phyloP scores from a whole-genome alignment of 2,113 vertebrate species.

The Sinocyclocheilus maitianheensis region DNA sequence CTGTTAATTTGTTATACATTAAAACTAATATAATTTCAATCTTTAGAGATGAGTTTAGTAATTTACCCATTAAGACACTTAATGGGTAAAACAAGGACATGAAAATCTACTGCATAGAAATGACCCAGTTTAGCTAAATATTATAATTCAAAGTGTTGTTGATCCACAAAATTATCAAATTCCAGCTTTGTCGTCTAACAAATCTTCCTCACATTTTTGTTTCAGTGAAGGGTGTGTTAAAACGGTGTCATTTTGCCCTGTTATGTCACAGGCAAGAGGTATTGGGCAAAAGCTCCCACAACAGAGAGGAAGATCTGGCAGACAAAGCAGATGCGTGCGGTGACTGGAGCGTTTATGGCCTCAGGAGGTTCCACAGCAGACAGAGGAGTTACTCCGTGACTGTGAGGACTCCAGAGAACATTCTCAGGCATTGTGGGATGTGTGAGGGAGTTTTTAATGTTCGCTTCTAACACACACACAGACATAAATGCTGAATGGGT shows the following conservation, averaged over 20 bases:
- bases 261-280: conserved; percentile 32
- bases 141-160: conserved; percentile 7
- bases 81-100: background rate
- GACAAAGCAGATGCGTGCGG: conserved; percentile 9
- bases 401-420: conserved; percentile 20
- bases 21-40: background rate
- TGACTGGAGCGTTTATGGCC: conserved; percentile 26
- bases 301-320: conserved; percentile 28
- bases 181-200: background rate
- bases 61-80: background rate
- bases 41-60: background rate
- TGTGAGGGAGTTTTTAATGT: conserved; percentile 33
- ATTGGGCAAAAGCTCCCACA: conserved; percentile 6
- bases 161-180: background rate
- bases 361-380: conserved; percentile 47
- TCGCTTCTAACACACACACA: conserved; percentile 28
- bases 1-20: background rate
- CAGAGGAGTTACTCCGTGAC: conserved; percentile 29
- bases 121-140: conserved; percentile 19
- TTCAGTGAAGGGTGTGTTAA: background rate
- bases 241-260: conserved; percentile 27
- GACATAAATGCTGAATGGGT: conserved; percentile 28
- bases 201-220: conserved; percentile 9
- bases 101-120: background rate
- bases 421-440: conserved; percentile 22